A percentile compares a stretch with the other conserved stretches of the same genome.
phyloP scores from a whole-genome alignment of 2,113 vertebrate species.

The Tachysurus vachellii region DNA sequence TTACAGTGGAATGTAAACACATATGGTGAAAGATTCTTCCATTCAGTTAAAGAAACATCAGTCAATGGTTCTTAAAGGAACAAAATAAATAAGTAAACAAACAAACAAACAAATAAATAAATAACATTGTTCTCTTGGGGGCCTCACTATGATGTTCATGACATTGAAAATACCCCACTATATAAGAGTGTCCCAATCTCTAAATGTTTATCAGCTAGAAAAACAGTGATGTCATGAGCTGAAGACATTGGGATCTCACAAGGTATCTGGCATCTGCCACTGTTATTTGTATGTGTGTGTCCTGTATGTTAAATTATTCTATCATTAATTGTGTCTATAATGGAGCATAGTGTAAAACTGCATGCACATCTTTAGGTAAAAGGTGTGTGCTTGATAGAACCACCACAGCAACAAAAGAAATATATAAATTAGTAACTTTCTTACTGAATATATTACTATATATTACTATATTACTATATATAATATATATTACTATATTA shows the following conservation, averaged over 20 bases:
- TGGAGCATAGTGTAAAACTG: not conserved
- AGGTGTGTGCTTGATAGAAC: not conserved
- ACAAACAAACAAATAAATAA: too few species aligned
- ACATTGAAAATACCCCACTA: not conserved
- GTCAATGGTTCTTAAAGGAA: not conserved
- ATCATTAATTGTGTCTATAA: not conserved
- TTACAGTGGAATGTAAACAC: not conserved
- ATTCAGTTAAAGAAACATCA: not conserved
- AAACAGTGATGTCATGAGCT: not conserved
- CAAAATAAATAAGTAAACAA: too few species aligned
- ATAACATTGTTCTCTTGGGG: not conserved
- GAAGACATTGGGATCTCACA: not conserved
- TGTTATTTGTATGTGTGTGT: not conserved
- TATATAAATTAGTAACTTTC: not conserved
- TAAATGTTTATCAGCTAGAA: not conserved
- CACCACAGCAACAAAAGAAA: not conserved
- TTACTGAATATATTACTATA: not conserved
- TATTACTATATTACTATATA: too few species aligned
- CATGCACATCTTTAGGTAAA: not conserved
- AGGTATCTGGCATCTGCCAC: not conserved
- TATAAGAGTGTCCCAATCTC: not conserved
- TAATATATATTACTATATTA: too few species aligned
- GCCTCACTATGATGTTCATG: not conserved
- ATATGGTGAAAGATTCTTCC: not conserved
- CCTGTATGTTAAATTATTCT: not conserved